Evolutionary conservation across 2,888 invertebrate genomes (phyloP).

Genomic region (Cheilosia impressa): DNA sequence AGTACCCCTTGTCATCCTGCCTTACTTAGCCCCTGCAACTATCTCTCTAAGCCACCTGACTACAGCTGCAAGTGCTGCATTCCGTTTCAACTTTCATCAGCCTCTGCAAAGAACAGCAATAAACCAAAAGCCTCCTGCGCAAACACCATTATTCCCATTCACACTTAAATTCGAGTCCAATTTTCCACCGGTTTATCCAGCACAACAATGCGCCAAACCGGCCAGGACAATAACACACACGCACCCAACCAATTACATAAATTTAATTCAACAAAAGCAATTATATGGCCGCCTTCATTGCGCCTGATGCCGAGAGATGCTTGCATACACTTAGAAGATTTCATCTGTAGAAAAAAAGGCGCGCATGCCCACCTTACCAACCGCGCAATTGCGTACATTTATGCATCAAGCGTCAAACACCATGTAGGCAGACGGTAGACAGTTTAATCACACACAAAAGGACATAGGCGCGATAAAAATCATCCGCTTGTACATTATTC

Average conservation of each 20-base stretch:
- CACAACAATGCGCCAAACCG: conserved; percentile 26
- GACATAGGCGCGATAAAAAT: conserved; percentile 69
- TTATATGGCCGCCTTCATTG: conserved; percentile 67
- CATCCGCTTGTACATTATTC: conserved; percentile 67
- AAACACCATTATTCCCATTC: conserved; percentile 5
- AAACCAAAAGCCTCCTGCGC: conserved; percentile 12
- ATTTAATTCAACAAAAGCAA: conserved; percentile 70
- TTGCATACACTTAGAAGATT: conserved; percentile 60
- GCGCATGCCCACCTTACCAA: conserved; percentile 45
- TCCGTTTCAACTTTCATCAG: no score
- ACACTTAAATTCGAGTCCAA: conserved; percentile 42
- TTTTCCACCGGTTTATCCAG: conserved; percentile 55
- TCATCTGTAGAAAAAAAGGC: conserved; percentile 35
- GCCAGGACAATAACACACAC: conserved; percentile 61
- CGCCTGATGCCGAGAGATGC: conserved; percentile 15
- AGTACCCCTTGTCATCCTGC: no score
- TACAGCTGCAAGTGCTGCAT: no score
- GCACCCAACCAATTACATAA: conserved; percentile 67
- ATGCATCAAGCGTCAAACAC: conserved; percentile 55
- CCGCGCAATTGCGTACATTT: no score
- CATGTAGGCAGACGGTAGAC: conserved; percentile 69
- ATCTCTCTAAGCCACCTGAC: no score
- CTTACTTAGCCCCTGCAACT: no score
- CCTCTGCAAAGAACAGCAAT: background rate
- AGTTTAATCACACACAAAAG: conserved; percentile 68